Percentiles rank a stretch among this genome's conserved stretches.
Conservation (phyloP, 1,140 invertebrate genomes). For the Penaeus indicus region DNA sequence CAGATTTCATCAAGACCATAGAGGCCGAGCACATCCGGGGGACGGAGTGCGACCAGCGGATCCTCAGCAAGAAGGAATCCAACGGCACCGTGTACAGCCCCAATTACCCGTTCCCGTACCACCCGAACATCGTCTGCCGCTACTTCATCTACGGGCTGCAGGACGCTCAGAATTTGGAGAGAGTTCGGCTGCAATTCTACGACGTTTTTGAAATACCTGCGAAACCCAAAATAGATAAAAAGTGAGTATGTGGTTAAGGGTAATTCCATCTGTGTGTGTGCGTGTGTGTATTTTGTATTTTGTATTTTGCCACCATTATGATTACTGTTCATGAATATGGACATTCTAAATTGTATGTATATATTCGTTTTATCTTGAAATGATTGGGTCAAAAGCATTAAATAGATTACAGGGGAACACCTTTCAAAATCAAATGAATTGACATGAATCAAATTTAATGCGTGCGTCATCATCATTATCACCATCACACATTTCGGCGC, state of each 20-base stretch:
- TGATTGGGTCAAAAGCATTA: too few species aligned
- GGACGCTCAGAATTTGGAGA: constrained; percentile 93
- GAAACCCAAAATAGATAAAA: constrained; percentile 59
- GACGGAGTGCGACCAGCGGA: constrained; percentile 97
- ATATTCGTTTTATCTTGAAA: too few species aligned
- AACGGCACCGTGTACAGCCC: constrained; percentile 93
- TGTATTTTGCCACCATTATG: constrained; percentile 6
- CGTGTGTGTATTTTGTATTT: constrained; percentile 18
- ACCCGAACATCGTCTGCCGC: constrained; percentile 94
- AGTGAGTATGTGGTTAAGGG: constrained; percentile 40
- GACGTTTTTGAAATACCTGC: constrained; percentile 89
- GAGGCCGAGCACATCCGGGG: constrained; percentile 93
- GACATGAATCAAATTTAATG: too few species aligned
- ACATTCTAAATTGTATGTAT: too few species aligned
- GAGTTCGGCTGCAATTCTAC: constrained; percentile 87
- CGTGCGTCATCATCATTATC: too few species aligned
- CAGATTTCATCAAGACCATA: constrained; percentile 94
- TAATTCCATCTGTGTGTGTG: background rate
- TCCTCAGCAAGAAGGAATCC: constrained; percentile 92
- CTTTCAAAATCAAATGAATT: too few species aligned
- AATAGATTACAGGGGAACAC: too few species aligned
- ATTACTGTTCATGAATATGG: too few species aligned
- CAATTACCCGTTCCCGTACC: constrained; percentile 94
- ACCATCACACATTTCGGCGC: background rate
- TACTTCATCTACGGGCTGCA: constrained; percentile 98